Evolutionary conservation across 2,888 invertebrate genomes (phyloP).

Genomic region (Cecidostiba fungosa): DNA sequence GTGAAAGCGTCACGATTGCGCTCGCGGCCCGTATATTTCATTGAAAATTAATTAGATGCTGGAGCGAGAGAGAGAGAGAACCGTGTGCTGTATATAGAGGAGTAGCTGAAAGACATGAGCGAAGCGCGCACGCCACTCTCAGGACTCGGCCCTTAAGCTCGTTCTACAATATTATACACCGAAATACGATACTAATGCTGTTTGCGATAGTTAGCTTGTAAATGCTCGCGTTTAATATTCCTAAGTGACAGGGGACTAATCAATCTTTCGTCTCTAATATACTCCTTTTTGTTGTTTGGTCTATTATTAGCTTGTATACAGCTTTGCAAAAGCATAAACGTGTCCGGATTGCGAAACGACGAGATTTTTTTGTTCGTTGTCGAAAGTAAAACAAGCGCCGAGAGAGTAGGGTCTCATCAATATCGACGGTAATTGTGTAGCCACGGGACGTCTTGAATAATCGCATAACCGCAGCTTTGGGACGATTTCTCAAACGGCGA

Average conservation of each 20-base stretch:
- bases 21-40: slow-evolving; percentile 53
- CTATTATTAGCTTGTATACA: not conserved
- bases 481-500: slow-evolving; percentile 47
- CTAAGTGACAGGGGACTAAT: slow-evolving; percentile 43
- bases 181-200: slow-evolving; percentile 28
- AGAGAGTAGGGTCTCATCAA: slow-evolving; percentile 39
- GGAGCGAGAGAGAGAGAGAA: slow-evolving; percentile 13
- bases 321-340: not conserved
- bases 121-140: not conserved
- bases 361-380: not conserved
- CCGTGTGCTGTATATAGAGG: no score
- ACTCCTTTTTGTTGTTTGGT: not conserved
- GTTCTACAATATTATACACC: not conserved
- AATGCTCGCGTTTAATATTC: slow-evolving; percentile 32
- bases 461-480: not conserved
- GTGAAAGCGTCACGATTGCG: slow-evolving; percentile 61
- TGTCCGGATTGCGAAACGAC: not conserved
- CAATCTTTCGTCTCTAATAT: slow-evolving; percentile 31
- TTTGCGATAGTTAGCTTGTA: slow-evolving; percentile 35
- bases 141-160: slow-evolving; percentile 34
- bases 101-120: not conserved
- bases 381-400: not conserved
- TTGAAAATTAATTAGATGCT: slow-evolving; percentile 63
- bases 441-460: slow-evolving; percentile 18
- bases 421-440: slow-evolving; percentile 32